Evolutionary conservation across 2,113 vertebrate species (phyloP).

Genomic region (Ailuropoda melanoleuca): DNA sequence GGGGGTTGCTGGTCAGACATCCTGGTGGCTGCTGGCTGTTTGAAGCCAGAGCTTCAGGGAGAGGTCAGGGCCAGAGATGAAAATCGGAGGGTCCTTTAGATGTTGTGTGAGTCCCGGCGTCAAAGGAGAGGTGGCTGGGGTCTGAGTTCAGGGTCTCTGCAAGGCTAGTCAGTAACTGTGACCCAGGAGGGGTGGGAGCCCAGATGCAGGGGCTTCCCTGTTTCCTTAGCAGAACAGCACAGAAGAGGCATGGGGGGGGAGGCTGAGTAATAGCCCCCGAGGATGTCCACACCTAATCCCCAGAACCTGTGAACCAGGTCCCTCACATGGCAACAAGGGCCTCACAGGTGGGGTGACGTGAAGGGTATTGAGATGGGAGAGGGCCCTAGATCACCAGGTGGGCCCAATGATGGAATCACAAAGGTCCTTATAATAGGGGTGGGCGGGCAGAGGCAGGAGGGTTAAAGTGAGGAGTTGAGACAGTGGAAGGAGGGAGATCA

Average conservation of each 20-base stretch:
- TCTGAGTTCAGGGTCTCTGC: not conserved
- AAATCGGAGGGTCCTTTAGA: fast-evolving
- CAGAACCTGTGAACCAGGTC: not conserved
- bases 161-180: not conserved
- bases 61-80: not conserved
- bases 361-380: not conserved
- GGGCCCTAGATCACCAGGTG: not conserved
- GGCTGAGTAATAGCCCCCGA: not conserved
- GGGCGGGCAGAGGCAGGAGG: not conserved
- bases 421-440: not conserved
- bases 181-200: not conserved
- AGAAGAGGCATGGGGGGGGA: not conserved
- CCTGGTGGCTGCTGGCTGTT: not conserved
- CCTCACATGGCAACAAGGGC: not conserved
- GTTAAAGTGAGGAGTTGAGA: not conserved
- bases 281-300: not conserved
- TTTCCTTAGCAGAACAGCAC: not conserved
- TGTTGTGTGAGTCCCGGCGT: not conserved
- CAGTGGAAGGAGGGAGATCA: fast-evolving
- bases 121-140: not conserved
- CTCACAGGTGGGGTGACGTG: not conserved
- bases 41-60: not conserved
- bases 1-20: not conserved
- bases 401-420: not conserved
- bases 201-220: not conserved